A percentile compares a stretch with the other conserved stretches of the same genome.
Conservation (phyloP, 23 tunicate genomes). For the Trididemnum nubilum region DNA sequence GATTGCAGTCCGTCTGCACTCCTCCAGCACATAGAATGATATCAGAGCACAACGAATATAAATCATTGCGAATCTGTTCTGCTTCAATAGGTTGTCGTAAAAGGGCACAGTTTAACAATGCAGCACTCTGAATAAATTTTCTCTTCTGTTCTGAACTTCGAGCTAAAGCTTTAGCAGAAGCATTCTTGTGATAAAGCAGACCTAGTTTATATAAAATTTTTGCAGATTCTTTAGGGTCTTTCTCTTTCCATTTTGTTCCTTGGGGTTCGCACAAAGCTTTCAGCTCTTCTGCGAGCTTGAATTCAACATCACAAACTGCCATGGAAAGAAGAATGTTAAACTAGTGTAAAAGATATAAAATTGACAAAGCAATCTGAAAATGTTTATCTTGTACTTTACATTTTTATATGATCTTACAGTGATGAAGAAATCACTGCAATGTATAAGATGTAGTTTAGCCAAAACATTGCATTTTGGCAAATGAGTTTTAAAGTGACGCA, state of each 20-base stretch:
- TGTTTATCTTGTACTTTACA: too few relatives aligned
- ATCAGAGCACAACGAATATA: not conserved
- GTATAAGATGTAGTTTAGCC: too few relatives aligned
- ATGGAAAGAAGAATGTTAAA: too few relatives aligned
- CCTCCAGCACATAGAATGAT: not conserved
- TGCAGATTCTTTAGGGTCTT: not conserved
- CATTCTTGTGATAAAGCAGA: not conserved
- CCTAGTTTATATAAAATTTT: slow-evolving; percentile 15
- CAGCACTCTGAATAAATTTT: slow-evolving; percentile 1
- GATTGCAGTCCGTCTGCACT: not conserved
- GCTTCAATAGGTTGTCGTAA: not conserved
- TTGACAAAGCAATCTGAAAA: too few relatives aligned
- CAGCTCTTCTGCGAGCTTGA: not conserved
- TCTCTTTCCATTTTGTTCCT: slow-evolving; percentile 5
- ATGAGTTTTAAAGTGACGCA: too few relatives aligned
- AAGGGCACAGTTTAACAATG: slow-evolving; percentile 10
- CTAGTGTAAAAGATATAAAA: too few relatives aligned
- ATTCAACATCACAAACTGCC: too few relatives aligned
- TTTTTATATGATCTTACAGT: too few relatives aligned
- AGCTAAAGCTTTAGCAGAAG: not conserved
- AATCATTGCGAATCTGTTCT: not conserved
- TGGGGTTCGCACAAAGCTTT: not conserved
- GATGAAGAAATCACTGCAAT: too few relatives aligned
- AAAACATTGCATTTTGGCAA: too few relatives aligned
- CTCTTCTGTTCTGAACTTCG: not conserved